Conservation (phyloP, 1,140 invertebrate species). For the Drosophila serrata region DNA sequence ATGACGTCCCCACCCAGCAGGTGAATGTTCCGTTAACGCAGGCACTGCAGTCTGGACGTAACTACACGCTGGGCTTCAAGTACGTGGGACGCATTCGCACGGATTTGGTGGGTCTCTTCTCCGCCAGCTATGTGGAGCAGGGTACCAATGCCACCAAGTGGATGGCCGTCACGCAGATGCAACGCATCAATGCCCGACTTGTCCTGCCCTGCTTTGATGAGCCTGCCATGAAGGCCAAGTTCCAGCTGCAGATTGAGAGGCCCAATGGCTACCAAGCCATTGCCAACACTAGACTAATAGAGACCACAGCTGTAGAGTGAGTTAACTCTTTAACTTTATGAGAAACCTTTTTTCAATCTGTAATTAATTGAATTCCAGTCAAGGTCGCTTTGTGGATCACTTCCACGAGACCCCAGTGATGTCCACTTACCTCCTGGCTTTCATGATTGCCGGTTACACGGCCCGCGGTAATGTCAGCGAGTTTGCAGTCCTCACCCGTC, state of each 20-base stretch:
- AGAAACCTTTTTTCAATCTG: neutral
- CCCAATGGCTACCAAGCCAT: conserved; percentile 86
- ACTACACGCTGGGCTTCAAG: conserved; percentile 70
- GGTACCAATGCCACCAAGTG: conserved; percentile 80
- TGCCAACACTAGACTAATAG: conserved; percentile 85
- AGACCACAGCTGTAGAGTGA: conserved; percentile 44
- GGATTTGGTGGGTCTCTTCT: conserved; percentile 87
- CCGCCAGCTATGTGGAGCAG: conserved; percentile 86
- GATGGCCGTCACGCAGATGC: conserved; percentile 92
- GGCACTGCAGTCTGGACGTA: neutral
- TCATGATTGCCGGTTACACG: conserved; percentile 90
- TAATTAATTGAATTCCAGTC: conserved; percentile 26
- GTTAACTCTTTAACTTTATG: neutral
- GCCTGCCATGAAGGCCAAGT: conserved; percentile 93
- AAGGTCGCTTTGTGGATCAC: conserved; percentile 56
- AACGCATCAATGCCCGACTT: conserved; percentile 92
- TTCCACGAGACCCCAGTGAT: conserved; percentile 88
- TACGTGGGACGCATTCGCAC: conserved; percentile 85
- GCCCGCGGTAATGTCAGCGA: conserved; percentile 69
- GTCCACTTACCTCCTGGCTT: conserved; percentile 92
- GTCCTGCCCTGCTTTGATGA: conserved; percentile 98
- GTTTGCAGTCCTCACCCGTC: conserved; percentile 88
- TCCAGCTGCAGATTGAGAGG: conserved; percentile 89
- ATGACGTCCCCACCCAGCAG: conserved; percentile 55
- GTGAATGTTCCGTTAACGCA: conserved; percentile 48